Conservation (phyloP, 2,113 vertebrate species). For the Amblyornis subalaris region DNA sequence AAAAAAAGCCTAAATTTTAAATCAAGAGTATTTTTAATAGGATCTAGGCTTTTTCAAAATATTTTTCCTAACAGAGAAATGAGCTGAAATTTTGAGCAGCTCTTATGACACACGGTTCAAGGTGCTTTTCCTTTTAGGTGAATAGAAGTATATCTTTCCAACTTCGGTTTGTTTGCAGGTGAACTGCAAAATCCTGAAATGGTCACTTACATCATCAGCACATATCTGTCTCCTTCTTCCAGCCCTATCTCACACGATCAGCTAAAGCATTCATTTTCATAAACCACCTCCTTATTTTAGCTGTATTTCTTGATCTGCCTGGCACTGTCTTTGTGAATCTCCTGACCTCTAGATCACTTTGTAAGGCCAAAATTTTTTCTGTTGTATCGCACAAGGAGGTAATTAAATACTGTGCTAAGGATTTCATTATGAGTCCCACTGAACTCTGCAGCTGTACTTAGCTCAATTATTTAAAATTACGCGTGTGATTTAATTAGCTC, state of each 20-base stretch:
- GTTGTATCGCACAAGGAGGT: not conserved
- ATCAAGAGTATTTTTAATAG: not conserved
- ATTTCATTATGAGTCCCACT: not conserved
- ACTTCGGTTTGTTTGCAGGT: not conserved
- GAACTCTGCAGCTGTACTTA: not conserved
- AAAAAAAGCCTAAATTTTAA: not conserved
- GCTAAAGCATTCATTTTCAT: not conserved
- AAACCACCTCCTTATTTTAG: not conserved
- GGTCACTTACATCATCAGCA: not conserved
- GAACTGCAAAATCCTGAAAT: not conserved
- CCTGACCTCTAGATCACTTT: slow-evolving; percentile 4
- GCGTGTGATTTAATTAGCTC: not conserved
- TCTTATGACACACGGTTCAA: not conserved
- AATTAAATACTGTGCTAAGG: not conserved
- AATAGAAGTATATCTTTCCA: not conserved
- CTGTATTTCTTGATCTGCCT: not conserved
- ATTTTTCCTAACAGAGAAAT: not conserved
- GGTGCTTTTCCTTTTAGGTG: not conserved
- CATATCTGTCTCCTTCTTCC: not conserved
- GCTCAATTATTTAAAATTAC: slow-evolving; percentile 1
- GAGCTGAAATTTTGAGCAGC: not conserved
- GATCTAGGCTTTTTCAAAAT: not conserved
- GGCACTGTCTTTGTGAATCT: not conserved
- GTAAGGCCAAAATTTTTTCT: not conserved
- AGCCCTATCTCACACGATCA: not conserved